These are phyloP conservation scores for Silurus aristotelis DNA, from an alignment of 2,797 vertebrate genomes.

Conservation along the genomic window DNA sequence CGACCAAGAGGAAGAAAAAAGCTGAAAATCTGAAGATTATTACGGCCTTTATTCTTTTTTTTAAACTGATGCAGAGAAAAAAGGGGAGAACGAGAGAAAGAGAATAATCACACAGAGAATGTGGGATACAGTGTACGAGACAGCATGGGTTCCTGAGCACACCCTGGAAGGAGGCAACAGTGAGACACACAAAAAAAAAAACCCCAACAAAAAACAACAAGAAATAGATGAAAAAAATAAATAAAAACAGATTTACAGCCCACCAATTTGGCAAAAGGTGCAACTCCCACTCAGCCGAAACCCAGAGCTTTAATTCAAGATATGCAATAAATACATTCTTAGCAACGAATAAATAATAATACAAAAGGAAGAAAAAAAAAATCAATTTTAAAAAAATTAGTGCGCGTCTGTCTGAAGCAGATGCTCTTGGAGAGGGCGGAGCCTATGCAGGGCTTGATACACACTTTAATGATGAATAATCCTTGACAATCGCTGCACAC, in stretches of 20 bases:
- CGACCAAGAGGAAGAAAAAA: conserved; percentile 54
- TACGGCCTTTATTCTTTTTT: conserved; percentile 21
- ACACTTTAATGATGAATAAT: neutral
- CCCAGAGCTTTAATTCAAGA: conserved; percentile 44
- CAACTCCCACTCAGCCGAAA: conserved; percentile 73
- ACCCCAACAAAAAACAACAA: conserved; percentile 45
- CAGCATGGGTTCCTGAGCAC: conserved; percentile 81
- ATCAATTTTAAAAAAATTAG: conserved; percentile 31
- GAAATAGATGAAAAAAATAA: conserved; percentile 54
- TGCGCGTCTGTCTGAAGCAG: conserved; percentile 63
- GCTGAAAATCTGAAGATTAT: conserved; percentile 62
- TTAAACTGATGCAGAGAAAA: neutral
- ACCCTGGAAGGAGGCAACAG: conserved; percentile 83
- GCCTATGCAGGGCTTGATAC: conserved; percentile 50
- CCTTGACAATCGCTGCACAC: neutral
- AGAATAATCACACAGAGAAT: conserved; percentile 72
- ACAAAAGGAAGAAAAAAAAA: too few relatives aligned
- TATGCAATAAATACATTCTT: neutral
- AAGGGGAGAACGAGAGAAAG: conserved; percentile 42
- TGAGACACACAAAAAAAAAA: conserved; percentile 65
- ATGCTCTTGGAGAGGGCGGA: conserved; percentile 65
- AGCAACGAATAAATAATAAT: neutral
- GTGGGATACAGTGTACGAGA: conserved; percentile 66
- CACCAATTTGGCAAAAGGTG: conserved; percentile 74
- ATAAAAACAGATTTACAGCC: conserved; percentile 62